A percentile compares a stretch with the other conserved stretches of the same genome.
Evolutionary conservation across 2,888 invertebrate species (phyloP).

Genomic region (Agrenia bidenticulata): DNA sequence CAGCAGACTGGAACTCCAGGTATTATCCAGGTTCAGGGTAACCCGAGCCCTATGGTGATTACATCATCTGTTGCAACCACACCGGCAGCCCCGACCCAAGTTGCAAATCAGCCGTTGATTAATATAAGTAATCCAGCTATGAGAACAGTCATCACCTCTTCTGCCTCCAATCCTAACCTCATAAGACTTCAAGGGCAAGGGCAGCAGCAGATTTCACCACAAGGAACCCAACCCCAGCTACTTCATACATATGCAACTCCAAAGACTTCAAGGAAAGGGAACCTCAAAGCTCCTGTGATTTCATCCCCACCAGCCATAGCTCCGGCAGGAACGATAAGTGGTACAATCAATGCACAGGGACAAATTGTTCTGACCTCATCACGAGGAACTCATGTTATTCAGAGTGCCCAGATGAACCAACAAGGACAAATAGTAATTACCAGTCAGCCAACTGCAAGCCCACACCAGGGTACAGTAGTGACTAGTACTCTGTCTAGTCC

Average conservation of each 20-base stretch:
- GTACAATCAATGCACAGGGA: conserved; percentile 9
- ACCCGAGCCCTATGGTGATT: neutral
- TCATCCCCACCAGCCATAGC: conserved; percentile 3
- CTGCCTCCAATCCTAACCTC: conserved; percentile 11
- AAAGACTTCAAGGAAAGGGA: conserved; percentile 9
- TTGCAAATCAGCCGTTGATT: conserved; percentile 66
- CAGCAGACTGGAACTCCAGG: conserved; percentile 55
- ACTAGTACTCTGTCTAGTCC: neutral
- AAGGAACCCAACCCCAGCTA: conserved; percentile 21
- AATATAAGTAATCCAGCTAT: conserved; percentile 34
- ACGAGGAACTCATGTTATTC: conserved; percentile 8
- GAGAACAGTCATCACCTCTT: conserved; percentile 16
- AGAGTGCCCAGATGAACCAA: conserved; percentile 3
- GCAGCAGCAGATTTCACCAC: conserved; percentile 3
- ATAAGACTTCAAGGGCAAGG: conserved; percentile 21
- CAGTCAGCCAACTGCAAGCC: neutral
- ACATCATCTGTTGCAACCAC: conserved; percentile 52
- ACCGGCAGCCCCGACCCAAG: conserved; percentile 44
- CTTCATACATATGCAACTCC: conserved; percentile 3
- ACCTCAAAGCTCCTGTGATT: neutral
- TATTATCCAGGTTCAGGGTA: conserved; percentile 44
- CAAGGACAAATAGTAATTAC: conserved; percentile 11
- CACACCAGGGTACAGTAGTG: neutral
- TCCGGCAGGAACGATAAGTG: neutral
- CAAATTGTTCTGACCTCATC: conserved; percentile 16